phyloP scores from a whole-genome alignment of 2,888 invertebrate species.

The Dicyrtomina minuta region DNA sequence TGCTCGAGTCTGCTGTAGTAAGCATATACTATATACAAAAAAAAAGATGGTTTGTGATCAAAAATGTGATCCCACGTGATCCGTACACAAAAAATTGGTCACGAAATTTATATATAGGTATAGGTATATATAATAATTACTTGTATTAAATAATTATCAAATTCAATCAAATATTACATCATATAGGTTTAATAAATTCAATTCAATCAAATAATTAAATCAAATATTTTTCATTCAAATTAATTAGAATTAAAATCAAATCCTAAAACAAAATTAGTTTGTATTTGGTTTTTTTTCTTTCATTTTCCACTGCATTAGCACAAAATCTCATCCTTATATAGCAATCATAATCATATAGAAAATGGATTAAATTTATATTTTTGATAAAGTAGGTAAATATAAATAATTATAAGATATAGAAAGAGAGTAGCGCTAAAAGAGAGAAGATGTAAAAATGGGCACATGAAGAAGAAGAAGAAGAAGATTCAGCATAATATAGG shows the following conservation, averaged over 20 bases:
- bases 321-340: no score
- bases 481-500: neutral
- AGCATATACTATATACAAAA: conserved; percentile 52
- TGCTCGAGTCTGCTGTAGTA: conserved; percentile 51
- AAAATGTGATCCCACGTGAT: conserved; percentile 40
- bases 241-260: no score
- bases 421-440: no score
- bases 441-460: neutral
- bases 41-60: conserved; percentile 38
- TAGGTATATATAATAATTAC: neutral
- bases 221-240: no score
- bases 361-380: no score
- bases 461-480: neutral
- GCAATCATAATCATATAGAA: no score
- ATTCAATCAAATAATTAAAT: no score
- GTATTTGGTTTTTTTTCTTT: no score
- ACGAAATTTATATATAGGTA: neutral
- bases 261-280: no score
- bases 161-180: no score
- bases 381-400: neutral
- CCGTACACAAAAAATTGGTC: conserved; percentile 25
- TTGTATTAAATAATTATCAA: neutral
- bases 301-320: no score
- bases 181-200: neutral
- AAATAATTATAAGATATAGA: neutral